Base-by-base conservation (phyloP, 1,140 invertebrate species). In the Stratiolaelaps scimitus region DNA sequence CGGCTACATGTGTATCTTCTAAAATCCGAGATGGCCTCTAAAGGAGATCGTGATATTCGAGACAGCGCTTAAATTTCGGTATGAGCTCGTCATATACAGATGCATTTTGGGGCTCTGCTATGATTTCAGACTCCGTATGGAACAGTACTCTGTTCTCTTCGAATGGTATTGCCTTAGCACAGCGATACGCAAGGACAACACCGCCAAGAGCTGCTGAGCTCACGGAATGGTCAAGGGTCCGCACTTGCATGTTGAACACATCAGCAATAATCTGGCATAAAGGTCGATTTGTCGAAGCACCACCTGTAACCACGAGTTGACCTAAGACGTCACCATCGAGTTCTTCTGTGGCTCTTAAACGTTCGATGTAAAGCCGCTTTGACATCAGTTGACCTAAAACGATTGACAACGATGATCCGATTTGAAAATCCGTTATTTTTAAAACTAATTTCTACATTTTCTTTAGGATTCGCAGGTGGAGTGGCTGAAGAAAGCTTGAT, bases 181-280 rank as follows among this genome's bases (percentile, higher is more conserved):
- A 60, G 17, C 23, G 53, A 15, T 60, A 34, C 23, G 53, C 53
- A 26, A 60, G 53, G 17, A 26, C 34, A 10, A 34, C 53, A 15
- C 53, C 53, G 26, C 53, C 53, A 5, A 60, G 26, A 60, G 23
- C 53, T 19, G 53, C 53, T 26, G 53, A 60, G 53, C 26, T 60
- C 26, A 34, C 15, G 15, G 34, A 26, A 6, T 40, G 5, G 15
- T 26, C 34, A 15, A 60, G 20, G 15, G n/a, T 60, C 17, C 15
- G 26, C 15, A 60, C 53, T 60, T 60, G 26, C 17, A 60, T 26
- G 53, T 60, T 34, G 53, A 60, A 60, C 2, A 60, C 53, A 23
- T 60, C 53, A 17, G 53, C 53, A 26, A 60, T 26, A 23, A 60
- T 60, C 34, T 60, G 53, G 23, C 53, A 60, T 23, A 60, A 60